Evolutionary conservation across 2,888 invertebrate genomes (phyloP), one percentile per base, ranked within the genome.

Genomic region (Amblyteles armatorius): DNA sequence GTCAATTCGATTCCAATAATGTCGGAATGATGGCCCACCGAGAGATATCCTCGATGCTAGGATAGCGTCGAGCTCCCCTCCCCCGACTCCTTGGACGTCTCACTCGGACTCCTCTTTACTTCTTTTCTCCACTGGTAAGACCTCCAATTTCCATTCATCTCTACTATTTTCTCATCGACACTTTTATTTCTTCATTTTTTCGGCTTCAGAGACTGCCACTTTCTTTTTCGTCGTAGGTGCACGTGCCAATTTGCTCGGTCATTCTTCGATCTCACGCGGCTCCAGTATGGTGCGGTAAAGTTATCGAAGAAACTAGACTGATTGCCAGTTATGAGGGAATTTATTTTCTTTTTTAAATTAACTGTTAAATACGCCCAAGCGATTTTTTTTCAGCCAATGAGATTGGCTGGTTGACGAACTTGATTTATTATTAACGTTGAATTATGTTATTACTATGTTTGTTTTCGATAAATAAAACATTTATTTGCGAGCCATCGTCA

Each of bases 1-100:
- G 78, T 79, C 81, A 84, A 84, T 82, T 82, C 74, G 78, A 82
- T 82, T 84, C 81, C 84, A 79, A 84, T 84, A 79, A 82, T 72
- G 79, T 71, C 76, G 48, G 55, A 57, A 40, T 71, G 52, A 84
- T 81, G 69, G 78, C 50, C 44, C 55, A 55, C 19, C 65, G 52
- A 36, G 33, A 74, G 50, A 65, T 50, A 44, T 7, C 44, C 48
- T 36, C 50, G 2, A 6, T 55, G 33, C 33, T 19, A 40, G 52
- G 50, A 36, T n/a, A 22, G 52, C 65, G 26, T 33, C 36, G 36
- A 67, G 44, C 44, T 67, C 9, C 11, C 11, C 60, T 11, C 6
- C 44, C 29, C 55, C 0, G 6, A 11, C 36, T 36, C 36, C 36
- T 36, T 36, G 9, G 36, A 36, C 52, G 52, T 52, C 52, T 50